Conservation (phyloP, 1,140 invertebrate species). For the Magallana ariakensis region DNA sequence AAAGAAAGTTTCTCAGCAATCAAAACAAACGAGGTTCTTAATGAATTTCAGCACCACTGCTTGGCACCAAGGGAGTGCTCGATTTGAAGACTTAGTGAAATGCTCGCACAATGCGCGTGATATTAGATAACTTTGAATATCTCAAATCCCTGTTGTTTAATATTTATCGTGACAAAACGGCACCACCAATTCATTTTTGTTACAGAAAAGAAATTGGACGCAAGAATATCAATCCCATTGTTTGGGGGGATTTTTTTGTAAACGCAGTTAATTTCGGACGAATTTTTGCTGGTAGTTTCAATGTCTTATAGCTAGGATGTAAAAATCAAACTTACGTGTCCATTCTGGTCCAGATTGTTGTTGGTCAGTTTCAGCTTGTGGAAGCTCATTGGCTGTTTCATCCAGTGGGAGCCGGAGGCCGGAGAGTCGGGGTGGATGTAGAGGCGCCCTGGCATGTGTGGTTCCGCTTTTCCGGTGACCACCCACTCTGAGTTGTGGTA, state of each 20-base stretch:
- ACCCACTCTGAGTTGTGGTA: slow-evolving; percentile 80
- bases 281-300: too few species aligned
- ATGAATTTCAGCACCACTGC: slow-evolving; percentile 41
- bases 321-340: slow-evolving; percentile 73
- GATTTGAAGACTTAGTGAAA: slow-evolving; percentile 36
- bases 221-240: too few species aligned
- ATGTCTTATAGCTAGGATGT: too few species aligned
- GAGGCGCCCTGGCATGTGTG: slow-evolving; percentile 89
- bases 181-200: slow-evolving; percentile 23
- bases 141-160: slow-evolving; percentile 36
- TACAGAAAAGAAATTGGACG: slow-evolving; percentile 7
- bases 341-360: slow-evolving; percentile 82
- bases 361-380: slow-evolving; percentile 98
- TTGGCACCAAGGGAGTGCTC: slow-evolving; percentile 29
- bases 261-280: too few species aligned
- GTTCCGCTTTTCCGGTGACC: slow-evolving; percentile 83
- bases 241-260: too few species aligned
- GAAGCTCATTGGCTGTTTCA: slow-evolving; percentile 96
- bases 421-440: slow-evolving; percentile 98
- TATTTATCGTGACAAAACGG: slow-evolving; percentile 28
- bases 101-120: slow-evolving; percentile 31
- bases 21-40: slow-evolving; percentile 12
- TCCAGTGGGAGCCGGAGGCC: slow-evolving; percentile 97
- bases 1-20: slow-evolving; percentile 18
- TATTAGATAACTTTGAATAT: slow-evolving; percentile 46